Conservation (phyloP, 1,140 invertebrate species). For the Meteorus sp. region DNA sequence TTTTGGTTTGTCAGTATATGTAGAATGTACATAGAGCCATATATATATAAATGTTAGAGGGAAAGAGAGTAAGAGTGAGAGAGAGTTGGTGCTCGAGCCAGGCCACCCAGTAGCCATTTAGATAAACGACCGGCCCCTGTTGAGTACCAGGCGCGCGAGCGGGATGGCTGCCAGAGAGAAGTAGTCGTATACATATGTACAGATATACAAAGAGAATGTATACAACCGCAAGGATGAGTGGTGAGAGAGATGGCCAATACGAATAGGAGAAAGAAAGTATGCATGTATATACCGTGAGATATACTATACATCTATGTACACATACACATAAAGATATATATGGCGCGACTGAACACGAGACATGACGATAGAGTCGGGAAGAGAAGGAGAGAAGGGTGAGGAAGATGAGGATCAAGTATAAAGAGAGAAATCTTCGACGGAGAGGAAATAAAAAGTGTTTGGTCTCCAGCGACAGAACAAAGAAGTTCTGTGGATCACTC, state of each 20-base stretch:
- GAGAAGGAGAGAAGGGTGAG: constrained; percentile 7
- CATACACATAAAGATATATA: no score
- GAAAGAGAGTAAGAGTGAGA: constrained; percentile 30
- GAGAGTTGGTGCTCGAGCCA: constrained; percentile 22
- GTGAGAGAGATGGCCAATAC: background rate
- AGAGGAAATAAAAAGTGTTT: constrained; percentile 39
- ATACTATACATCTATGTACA: no score
- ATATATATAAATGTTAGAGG: constrained; percentile 7
- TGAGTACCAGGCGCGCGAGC: constrained; percentile 41
- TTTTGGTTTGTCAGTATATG: constrained; percentile 46
- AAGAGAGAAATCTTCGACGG: constrained; percentile 24
- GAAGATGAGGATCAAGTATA: constrained; percentile 19
- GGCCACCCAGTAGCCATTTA: constrained; percentile 60
- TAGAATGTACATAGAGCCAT: no score
- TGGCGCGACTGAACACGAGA: background rate
- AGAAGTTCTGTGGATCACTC: constrained; percentile 32
- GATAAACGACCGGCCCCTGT: constrained; percentile 55
- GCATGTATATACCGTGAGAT: no score
- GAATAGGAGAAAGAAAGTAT: constrained; percentile 1
- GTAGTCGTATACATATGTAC: constrained; percentile 15
- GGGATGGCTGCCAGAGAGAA: constrained; percentile 27
- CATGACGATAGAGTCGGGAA: constrained; percentile 1
- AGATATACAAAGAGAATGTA: background rate
- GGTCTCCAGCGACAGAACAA: constrained; percentile 41
- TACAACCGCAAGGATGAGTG: constrained; percentile 7